Evolutionary conservation across 2,113 vertebrate species (phyloP).

Genomic region (Hirundichthys speculiger): DNA sequence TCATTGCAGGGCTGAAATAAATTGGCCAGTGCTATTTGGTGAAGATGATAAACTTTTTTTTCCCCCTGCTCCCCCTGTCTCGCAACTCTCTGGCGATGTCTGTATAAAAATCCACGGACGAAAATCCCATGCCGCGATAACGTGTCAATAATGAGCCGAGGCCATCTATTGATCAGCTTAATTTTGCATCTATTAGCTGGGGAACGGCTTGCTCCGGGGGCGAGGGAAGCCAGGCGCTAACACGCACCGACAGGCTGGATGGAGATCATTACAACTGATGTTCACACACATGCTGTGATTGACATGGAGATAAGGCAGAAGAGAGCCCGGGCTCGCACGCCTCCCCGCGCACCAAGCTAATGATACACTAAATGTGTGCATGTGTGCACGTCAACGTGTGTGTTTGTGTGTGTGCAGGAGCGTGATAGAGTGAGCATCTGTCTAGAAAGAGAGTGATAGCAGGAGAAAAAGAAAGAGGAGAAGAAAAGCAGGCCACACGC

Average conservation of each 20-base stretch:
- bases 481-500: constrained; percentile 75
- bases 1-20: constrained; percentile 37
- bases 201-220: constrained; percentile 78
- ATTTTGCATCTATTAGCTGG: constrained; percentile 83
- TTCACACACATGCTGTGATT: constrained; percentile 80
- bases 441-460: constrained; percentile 63
- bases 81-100: constrained; percentile 48
- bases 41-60: constrained; percentile 40
- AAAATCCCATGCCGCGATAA: constrained; percentile 79
- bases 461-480: constrained; percentile 44
- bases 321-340: constrained; percentile 72
- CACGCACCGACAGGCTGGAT: constrained; percentile 78
- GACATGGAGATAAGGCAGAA: constrained; percentile 79
- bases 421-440: constrained; percentile 52
- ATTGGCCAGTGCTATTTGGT: constrained; percentile 43
- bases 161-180: constrained; percentile 83
- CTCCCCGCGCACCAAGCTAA: constrained; percentile 78
- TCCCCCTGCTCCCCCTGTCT: constrained; percentile 28
- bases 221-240: constrained; percentile 76
- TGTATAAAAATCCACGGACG: constrained; percentile 58
- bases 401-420: constrained; percentile 30
- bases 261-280: constrained; percentile 83
- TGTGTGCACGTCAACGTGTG: constrained; percentile 34
- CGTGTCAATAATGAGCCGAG: constrained; percentile 81
- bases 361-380: constrained; percentile 76